Conservation (phyloP, 2,888 invertebrate species). For the Eristalis pertinax region DNA sequence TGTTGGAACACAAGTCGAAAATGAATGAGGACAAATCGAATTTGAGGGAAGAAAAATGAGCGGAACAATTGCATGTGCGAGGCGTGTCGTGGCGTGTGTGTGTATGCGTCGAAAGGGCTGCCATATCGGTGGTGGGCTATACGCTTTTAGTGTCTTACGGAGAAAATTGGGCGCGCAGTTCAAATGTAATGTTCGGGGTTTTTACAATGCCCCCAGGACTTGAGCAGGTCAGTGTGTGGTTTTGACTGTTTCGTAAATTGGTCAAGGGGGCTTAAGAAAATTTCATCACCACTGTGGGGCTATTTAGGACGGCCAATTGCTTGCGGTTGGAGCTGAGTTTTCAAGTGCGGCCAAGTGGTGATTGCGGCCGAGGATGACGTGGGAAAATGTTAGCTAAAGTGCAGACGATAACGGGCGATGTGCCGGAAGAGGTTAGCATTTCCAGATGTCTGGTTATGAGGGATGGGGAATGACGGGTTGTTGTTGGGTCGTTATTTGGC, state of each 20-base stretch:
- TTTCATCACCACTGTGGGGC: not conserved
- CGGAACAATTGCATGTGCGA: conserved; percentile 22
- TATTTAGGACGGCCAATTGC: not conserved
- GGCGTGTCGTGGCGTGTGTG: not conserved
- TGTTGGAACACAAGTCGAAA: conserved; percentile 57
- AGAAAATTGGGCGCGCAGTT: conserved; percentile 25
- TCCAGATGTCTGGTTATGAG: not conserved
- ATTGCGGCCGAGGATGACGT: not conserved
- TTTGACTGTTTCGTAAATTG: not conserved
- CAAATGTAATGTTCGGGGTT: conserved; percentile 18
- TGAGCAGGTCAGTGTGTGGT: conserved; percentile 10
- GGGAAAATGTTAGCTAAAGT: not conserved
- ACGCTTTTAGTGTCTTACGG: conserved; percentile 18
- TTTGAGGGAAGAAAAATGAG: conserved; percentile 49
- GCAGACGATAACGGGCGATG: not conserved
- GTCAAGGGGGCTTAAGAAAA: not conserved
- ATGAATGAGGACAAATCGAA: conserved; percentile 68
- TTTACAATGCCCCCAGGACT: conserved; percentile 11
- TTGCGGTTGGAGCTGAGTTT: not conserved
- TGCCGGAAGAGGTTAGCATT: not conserved
- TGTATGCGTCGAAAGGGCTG: not conserved
- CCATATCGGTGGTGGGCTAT: not conserved
- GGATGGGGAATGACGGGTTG: not conserved
- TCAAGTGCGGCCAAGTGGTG: not conserved
- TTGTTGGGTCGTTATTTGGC: not conserved